Evolutionary conservation across 2,888 invertebrate genomes (phyloP), one percentile per base, ranked within the genome.

Genomic region (Rotaria macrura): DNA sequence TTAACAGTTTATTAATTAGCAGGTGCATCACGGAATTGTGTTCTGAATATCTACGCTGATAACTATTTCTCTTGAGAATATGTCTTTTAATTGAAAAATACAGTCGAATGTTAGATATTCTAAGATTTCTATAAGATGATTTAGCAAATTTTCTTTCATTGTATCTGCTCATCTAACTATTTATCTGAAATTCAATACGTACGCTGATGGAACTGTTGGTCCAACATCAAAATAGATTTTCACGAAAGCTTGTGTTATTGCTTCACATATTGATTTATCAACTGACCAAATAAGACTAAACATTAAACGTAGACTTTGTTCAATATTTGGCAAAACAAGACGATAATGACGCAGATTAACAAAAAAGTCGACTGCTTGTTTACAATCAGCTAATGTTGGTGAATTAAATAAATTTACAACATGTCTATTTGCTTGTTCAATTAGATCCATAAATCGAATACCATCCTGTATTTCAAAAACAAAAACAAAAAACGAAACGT

Each of bases 331-430:
- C n/a, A 79, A 43, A 79, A 43, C 43, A 43, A 43, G 79, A 43
- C 79, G 79, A 79, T 79, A 79, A 43, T 79, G 79, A n/a, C 79
- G 79, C 12, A 79, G 43, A 43, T 40, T 43, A 79, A 79, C 79
- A 79, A 79, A 79, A 43, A 79, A 79, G 12, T 79, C 79, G 6
- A 79, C 43, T 43, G 79, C 79, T 79, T 79, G 79, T 79, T 79
- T 79, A 79, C 79, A 79, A 43, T 79, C 79, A 25, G 40, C 43
- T 43, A 79, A 43, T 79, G 79, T 79, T 25, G 79, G 43, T 6
- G 79, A 79, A 79, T 43, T 79, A n/a, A 79, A 79, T 79, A 79
- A 43, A 79, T 79, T 79, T 23, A 79, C 79, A 43, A 79, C 43
- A n/a, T 79, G 40, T 38, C 79, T 40, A 79, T 79, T 79, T 10